phyloP scores from a whole-genome alignment of 2,113 vertebrate genomes.

The Varanus salvator region DNA sequence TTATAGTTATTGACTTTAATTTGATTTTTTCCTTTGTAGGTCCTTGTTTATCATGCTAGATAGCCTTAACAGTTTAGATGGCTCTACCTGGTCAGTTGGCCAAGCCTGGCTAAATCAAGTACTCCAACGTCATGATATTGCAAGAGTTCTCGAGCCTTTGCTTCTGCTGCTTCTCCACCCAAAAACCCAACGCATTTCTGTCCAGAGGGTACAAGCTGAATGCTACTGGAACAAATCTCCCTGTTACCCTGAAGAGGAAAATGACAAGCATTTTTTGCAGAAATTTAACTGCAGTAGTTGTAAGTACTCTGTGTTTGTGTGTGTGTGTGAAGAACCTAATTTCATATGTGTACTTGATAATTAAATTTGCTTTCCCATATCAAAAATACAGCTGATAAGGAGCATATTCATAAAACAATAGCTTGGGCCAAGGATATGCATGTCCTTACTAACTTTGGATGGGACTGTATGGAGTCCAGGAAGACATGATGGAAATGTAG shows the following conservation, averaged over 20 bases:
- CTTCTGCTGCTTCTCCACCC: constrained; percentile 95
- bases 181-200: constrained; percentile 96
- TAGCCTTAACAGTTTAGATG: constrained; percentile 94
- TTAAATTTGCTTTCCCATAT: background rate
- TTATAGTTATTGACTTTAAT: background rate
- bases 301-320: constrained; percentile 63
- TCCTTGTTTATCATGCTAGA: constrained; percentile 99
- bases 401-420: background rate
- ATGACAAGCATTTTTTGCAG: constrained; percentile 79
- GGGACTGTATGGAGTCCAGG: too few species aligned
- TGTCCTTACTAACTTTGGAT: background rate
- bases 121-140: constrained; percentile 97
- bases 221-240: constrained; percentile 86
- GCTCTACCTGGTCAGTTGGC: constrained; percentile 93
- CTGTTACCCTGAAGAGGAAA: constrained; percentile 75
- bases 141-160: constrained; percentile 94
- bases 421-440: background rate
- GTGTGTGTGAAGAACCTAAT: background rate
- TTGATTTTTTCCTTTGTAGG: constrained; percentile 71
- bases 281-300: constrained; percentile 85
- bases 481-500: background rate
- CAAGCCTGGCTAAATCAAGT: constrained; percentile 98
- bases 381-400: background rate
- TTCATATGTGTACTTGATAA: background rate
- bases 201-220: constrained; percentile 94